Conservation (phyloP, 2,888 invertebrate genomes). For the Argyra leucocephala region DNA sequence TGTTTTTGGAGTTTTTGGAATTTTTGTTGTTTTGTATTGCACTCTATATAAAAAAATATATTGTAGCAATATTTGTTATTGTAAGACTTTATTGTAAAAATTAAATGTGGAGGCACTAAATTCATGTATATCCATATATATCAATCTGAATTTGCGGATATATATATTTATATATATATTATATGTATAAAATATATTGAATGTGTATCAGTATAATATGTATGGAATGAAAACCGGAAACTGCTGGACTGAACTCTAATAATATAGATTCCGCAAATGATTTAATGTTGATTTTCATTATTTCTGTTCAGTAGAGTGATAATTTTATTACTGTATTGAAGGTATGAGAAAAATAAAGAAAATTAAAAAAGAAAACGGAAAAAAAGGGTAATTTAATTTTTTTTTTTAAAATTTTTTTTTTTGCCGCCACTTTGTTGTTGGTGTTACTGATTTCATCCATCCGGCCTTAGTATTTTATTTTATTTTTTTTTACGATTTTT, state of each 20-base stretch:
- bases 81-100: neutral
- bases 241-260: neutral
- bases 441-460: no score
- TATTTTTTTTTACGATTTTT: no score
- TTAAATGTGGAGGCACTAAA: no score
- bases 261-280: neutral
- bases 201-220: no score
- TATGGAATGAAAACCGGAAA: neutral
- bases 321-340: neutral
- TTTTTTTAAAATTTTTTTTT: neutral
- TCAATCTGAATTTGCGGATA: no score
- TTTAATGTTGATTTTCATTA: constrained; percentile 6
- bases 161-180: no score
- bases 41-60: neutral
- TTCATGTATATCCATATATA: no score
- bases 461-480: no score
- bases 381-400: neutral
- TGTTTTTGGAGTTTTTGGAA: no score
- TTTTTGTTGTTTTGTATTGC: neutral
- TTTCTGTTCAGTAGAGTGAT: constrained; percentile 6
- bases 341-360: neutral
- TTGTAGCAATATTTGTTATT: constrained; percentile 2
- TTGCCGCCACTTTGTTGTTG: no score
- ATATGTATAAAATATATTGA: no score
- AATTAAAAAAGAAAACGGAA: neutral